Base-by-base conservation (phyloP, 2,888 invertebrate genomes). In the Coelogynopora nodosa region DNA sequence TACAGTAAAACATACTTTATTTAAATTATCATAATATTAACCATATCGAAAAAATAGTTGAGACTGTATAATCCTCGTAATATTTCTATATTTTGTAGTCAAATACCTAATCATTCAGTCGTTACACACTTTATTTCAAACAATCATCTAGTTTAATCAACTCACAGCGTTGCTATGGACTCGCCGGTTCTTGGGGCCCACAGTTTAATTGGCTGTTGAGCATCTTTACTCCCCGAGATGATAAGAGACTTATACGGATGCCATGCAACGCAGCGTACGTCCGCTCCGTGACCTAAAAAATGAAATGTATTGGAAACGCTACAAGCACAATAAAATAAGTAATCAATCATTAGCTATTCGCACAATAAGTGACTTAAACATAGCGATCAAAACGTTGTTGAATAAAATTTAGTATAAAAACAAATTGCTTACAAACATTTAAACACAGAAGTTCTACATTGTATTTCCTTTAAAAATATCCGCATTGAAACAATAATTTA, bases 241-340 rank as follows among this genome's bases (percentile, higher is more conserved):
- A 99, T 95, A 84, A 99, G 94, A 87, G 96, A 95, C 93, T 98
- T 99, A 90, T 96, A 96, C 0, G 99, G 99, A 93, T 99, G 99
- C 99, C 99, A 99, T 92, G 98, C 98, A 1, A 98, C 97, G 93
- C 98, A 97, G 93, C 98, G 98, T 0, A 98, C 98, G 93, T 98
- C 98, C 30, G 98, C 97, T 90, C 98, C 98, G 92, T 98, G 98
- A 89, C 98, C 84, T 84, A 49, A 10, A 49, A 49, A 49, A 49
- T 49, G 49, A n/a, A n/a, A n/a, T n/a, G n/a, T n/a, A n/a, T n/a
- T n/a, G n/a, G n/a, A n/a, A n/a, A n/a, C n/a, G n/a, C n/a, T n/a
- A n/a, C n/a, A n/a, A n/a, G n/a, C n/a, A n/a, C n/a, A n/a, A n/a
- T n/a, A n/a, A n/a, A n/a, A n/a, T n/a, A n/a, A n/a, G n/a, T n/a